phyloP scores from a whole-genome alignment of 2,797 vertebrate species.

The Hippoglossus hippoglossus region DNA sequence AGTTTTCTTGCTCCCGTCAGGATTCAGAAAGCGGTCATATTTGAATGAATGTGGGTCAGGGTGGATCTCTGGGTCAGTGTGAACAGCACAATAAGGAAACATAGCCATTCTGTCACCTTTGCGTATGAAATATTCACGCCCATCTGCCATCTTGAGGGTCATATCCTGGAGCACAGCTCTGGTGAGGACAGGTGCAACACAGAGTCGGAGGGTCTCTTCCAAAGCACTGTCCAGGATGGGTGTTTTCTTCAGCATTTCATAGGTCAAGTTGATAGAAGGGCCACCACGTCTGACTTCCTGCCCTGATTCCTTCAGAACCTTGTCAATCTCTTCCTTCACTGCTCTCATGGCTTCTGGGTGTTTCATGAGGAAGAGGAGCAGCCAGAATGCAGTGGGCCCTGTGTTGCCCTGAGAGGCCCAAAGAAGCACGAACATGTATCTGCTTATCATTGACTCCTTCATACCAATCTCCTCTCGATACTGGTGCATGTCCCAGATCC shows the following conservation, averaged over 20 bases:
- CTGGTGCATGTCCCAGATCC: constrained; percentile 85
- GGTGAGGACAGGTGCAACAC: constrained; percentile 83
- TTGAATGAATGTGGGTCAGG: constrained; percentile 87
- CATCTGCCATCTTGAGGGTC: constrained; percentile 80
- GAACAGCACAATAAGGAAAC: constrained; percentile 88
- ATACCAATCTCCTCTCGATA: constrained; percentile 72
- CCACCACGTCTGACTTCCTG: constrained; percentile 73
- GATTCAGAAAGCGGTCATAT: constrained; percentile 89
- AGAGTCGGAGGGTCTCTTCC: constrained; percentile 89
- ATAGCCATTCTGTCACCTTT: constrained; percentile 87
- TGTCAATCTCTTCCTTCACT: constrained; percentile 84
- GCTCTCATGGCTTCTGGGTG: constrained; percentile 89
- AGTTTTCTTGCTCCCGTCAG: constrained; percentile 84
- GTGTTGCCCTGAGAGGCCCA: constrained; percentile 96
- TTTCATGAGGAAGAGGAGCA: constrained; percentile 91
- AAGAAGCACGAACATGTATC: constrained; percentile 90
- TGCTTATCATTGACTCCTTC: constrained; percentile 81
- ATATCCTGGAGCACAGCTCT: constrained; percentile 83
- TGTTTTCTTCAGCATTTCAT: constrained; percentile 85
- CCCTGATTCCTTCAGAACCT: constrained; percentile 76
- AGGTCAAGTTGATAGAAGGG: constrained; percentile 76
- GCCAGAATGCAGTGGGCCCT: constrained; percentile 91
- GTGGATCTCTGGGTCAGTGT: constrained; percentile 90
- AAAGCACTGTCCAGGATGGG: constrained; percentile 89
- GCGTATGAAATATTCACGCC: constrained; percentile 82